A percentile compares a stretch with the other conserved stretches of the same genome.
These are phyloP conservation scores for Bufo bufo DNA, from an alignment of 2,113 vertebrate genomes.

Conservation along the genomic window DNA sequence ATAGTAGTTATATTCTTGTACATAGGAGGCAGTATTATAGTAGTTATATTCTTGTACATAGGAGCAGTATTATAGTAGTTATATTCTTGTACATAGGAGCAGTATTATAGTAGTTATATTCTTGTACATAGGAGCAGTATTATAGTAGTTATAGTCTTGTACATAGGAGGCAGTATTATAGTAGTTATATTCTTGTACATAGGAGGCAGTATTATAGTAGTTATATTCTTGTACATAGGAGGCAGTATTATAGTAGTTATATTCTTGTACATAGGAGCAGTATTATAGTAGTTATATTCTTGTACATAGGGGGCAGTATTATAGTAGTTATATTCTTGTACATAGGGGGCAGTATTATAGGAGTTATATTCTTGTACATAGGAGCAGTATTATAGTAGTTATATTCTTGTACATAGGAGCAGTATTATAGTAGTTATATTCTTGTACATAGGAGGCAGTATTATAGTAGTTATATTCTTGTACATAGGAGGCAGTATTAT, in stretches of 20 bases:
- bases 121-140: neutral
- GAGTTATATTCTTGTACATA: no score
- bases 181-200: neutral
- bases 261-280: neutral
- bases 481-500: no score
- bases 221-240: neutral
- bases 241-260: neutral
- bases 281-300: no score
- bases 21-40: neutral
- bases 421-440: no score
- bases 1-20: neutral
- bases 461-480: no score
- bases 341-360: no score
- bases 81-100: neutral
- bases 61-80: neutral
- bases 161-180: neutral
- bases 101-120: neutral
- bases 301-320: no score
- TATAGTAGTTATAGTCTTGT: no score
- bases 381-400: no score
- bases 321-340: no score
- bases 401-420: no score
- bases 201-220: neutral
- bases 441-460: no score
- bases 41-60: neutral